A percentile compares a stretch with the other conserved stretches of the same genome.
Evolutionary conservation across 1,140 invertebrate species (phyloP).

Genomic region (Drosophila persimilis): DNA sequence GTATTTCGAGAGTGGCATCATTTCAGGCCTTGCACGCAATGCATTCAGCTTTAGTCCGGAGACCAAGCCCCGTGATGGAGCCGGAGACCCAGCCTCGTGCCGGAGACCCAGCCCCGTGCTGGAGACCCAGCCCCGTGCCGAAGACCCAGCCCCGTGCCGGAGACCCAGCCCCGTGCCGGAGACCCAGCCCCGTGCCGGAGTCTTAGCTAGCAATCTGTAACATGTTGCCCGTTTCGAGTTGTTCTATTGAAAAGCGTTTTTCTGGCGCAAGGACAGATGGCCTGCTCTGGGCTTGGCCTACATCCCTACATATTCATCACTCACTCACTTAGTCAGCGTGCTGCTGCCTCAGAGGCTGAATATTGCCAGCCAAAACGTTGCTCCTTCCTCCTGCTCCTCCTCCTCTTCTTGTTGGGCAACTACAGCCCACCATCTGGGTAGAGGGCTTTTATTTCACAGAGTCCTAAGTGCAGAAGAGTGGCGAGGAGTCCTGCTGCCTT

Average conservation of each 20-base stretch:
- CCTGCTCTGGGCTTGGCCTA: slow-evolving; percentile 55
- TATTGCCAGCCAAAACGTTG: slow-evolving; percentile 14
- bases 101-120: no score
- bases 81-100: neutral
- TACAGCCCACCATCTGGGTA: slow-evolving; percentile 49
- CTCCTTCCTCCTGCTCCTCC: slow-evolving; percentile 3
- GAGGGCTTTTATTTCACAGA: slow-evolving; percentile 56
- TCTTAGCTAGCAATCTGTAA: slow-evolving; percentile 47
- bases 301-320: slow-evolving; percentile 40
- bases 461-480: slow-evolving; percentile 23
- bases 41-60: slow-evolving; percentile 10
- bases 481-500: slow-evolving; percentile 48
- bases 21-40: slow-evolving; percentile 27
- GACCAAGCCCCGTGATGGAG: neutral
- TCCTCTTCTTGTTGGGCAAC: slow-evolving; percentile 25
- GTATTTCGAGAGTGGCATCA: slow-evolving; percentile 11
- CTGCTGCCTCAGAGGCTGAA: slow-evolving; percentile 36
- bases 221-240: slow-evolving; percentile 49
- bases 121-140: no score
- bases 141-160: neutral
- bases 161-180: no score
- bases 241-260: slow-evolving; percentile 65
- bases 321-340: slow-evolving; percentile 41
- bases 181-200: neutral
- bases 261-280: slow-evolving; percentile 64